Evolutionary conservation across 1,140 invertebrate genomes (phyloP).

Genomic region (Andricus grossulariae): DNA sequence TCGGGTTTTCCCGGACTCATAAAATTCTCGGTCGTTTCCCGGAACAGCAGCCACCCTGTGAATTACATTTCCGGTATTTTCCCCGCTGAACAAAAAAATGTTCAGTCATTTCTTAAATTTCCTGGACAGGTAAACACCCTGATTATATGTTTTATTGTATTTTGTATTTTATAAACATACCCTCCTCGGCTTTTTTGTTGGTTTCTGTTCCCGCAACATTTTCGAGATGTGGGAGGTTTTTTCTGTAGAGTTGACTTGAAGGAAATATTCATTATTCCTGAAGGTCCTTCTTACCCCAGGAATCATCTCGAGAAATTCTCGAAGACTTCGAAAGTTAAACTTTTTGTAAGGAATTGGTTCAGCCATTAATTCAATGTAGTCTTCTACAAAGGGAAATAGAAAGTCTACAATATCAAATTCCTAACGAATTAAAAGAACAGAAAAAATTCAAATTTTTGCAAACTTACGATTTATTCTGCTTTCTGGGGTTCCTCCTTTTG

Average conservation of each 20-base stretch:
- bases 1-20: no score
- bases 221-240: constrained; percentile 78
- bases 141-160: no score
- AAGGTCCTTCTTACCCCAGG: constrained; percentile 74
- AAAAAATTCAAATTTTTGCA: no score
- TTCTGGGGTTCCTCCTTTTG: no score
- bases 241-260: constrained; percentile 76
- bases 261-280: constrained; percentile 70
- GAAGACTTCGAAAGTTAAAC: constrained; percentile 76
- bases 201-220: constrained; percentile 79
- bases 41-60: no score
- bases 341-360: constrained; percentile 78
- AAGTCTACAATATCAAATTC: neutral
- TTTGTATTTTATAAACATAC: neutral
- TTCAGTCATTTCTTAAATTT: no score
- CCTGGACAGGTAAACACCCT: no score
- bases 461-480: no score
- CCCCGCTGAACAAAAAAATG: no score
- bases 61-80: no score
- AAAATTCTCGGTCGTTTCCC: no score
- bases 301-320: constrained; percentile 76
- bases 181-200: constrained; percentile 65
- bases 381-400: constrained; percentile 64
- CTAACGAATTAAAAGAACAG: no score
- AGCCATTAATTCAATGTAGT: constrained; percentile 78